Evolutionary conservation across 2,113 vertebrate genomes (phyloP).

Genomic region (Hemibagrus wyckioides): DNA sequence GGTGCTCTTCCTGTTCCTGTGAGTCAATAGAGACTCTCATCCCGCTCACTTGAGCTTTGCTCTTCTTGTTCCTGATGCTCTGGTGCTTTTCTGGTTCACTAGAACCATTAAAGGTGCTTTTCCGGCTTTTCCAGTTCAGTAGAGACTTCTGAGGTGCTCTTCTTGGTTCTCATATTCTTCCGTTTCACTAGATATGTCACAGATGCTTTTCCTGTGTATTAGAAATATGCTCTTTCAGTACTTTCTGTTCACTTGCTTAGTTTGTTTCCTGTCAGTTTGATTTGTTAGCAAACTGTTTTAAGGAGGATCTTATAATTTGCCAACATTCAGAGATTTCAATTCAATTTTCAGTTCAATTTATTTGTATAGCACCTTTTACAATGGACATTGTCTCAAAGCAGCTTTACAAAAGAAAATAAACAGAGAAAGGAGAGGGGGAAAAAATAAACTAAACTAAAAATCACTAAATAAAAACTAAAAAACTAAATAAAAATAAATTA

Average conservation of each 20-base stretch:
- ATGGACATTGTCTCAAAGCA: no score
- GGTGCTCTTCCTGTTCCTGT: not conserved
- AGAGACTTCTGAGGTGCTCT: not conserved
- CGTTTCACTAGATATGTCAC: not conserved
- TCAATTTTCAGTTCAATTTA: no score
- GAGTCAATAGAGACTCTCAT: not conserved
- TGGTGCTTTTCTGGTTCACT: not conserved
- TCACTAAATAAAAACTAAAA: no score
- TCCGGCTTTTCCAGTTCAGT: not conserved
- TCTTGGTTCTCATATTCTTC: not conserved
- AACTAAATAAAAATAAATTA: no score
- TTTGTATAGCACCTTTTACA: no score
- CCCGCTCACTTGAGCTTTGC: not conserved
- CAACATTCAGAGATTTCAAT: not conserved
- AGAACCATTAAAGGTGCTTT: not conserved
- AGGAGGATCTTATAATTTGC: not conserved
- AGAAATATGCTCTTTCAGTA: not conserved
- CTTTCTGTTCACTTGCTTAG: not conserved
- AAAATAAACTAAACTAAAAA: no score
- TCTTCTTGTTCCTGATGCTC: not conserved
- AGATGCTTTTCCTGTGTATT: not conserved
- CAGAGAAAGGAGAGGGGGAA: no score
- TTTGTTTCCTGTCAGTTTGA: not conserved
- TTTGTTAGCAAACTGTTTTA: not conserved
- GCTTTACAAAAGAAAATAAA: no score